Base-by-base conservation (phyloP, 2,888 invertebrate species). In the Eledona agricola region DNA sequence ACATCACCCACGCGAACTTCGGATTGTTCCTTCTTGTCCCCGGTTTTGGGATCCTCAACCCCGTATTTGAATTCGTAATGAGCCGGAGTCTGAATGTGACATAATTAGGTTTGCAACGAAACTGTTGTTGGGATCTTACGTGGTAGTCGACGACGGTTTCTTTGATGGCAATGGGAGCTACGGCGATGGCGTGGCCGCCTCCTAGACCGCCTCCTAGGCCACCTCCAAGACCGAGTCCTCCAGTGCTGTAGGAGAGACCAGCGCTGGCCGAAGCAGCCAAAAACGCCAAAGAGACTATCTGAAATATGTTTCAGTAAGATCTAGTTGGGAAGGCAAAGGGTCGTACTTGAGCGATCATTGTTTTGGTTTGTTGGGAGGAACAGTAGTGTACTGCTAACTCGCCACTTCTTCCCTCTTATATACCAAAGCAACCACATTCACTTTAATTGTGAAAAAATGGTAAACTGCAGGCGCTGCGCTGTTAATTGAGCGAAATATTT, bases 1-100 rank as follows among this genome's bases (percentile, higher is more conserved):
- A 79, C 79, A 64, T 82, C 82, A 4, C 82, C 82, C 47, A 80
- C 79, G 9, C 82, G 74, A 12, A 77, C 76, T 64, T 83, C 83
- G 76, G 80, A 79, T 58, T 82, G 82, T 5, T 78, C 76, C 63
- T 83, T 82, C 64, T 79, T 76, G 64, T 83, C 82, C 7, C 82
- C 82, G 10, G 82, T 83, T 61, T 82, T 79, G 2, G 80, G 80
- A 59, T 83, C 82, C 3, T 77, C 78, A 13, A 83, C 82, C 10
- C 81, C 74, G 59, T 83, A 82, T 67, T 82, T 80, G 63, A 79
- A 82, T 35, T 78, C 74, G 61, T 83, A 82, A 66, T 80, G 80
- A 1, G 82, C 59, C 9, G 64, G 65, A 1, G 66, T 55, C 66
- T 66, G 35, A n/a, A n/a, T n/a, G n/a, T n/a, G n/a, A n/a, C n/a